Conservation (phyloP, 2,113 vertebrate species). For the Piaya cayana region DNA sequence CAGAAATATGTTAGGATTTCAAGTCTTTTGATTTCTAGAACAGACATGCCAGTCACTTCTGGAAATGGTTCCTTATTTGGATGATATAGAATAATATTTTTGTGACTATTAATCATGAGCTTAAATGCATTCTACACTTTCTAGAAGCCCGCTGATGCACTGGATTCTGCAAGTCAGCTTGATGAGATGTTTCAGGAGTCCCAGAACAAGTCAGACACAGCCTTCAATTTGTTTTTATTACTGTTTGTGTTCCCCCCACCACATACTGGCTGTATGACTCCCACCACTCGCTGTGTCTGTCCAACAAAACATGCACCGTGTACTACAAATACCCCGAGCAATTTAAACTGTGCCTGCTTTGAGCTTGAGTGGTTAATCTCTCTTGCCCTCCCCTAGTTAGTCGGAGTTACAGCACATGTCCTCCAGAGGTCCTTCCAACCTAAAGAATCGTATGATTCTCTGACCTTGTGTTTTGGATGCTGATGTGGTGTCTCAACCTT, state of each 20-base stretch:
- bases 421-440: slow-evolving; percentile 62
- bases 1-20: not conserved
- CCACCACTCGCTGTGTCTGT: not conserved
- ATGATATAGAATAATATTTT: not conserved
- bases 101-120: not conserved
- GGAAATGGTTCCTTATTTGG: not conserved
- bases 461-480: not conserved
- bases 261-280: not conserved
- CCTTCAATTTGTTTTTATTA: not conserved
- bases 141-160: not conserved
- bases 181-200: not conserved
- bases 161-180: not conserved
- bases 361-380: not conserved
- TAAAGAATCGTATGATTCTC: not conserved
- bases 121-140: not conserved
- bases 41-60: not conserved
- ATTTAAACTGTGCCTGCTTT: not conserved
- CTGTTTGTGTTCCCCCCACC: not conserved
- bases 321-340: not conserved
- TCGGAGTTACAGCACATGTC: not conserved
- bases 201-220: not conserved
- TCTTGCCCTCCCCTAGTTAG: fast-evolving
- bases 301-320: not conserved
- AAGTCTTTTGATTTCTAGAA: not conserved
- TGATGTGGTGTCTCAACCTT: not conserved